Percentiles rank a stretch among this genome's conserved stretches.
Conservation (phyloP, 2,797 vertebrate species). For the Sus cebifrons region DNA sequence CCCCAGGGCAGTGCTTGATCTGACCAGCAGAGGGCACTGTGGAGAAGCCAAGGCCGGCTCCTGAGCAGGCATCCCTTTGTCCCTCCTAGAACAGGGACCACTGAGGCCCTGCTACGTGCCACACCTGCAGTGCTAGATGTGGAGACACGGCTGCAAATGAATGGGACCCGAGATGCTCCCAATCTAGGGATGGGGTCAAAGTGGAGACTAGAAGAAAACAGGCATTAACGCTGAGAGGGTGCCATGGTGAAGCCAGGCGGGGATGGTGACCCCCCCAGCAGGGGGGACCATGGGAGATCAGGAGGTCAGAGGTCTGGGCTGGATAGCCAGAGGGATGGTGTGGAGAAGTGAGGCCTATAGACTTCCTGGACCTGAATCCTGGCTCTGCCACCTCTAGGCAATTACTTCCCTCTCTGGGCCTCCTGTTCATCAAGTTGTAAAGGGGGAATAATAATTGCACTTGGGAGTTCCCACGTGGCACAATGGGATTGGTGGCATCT, state of each 20-base stretch:
- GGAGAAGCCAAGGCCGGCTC: background rate
- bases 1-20: fast-evolving
- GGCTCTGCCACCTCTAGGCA: background rate
- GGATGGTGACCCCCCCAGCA: background rate
- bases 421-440: background rate
- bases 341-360: fast-evolving
- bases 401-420: background rate
- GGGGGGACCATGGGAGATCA: background rate
- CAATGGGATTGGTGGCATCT: too few species aligned
- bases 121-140: background rate
- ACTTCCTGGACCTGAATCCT: background rate
- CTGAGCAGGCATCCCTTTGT: background rate
- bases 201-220: too few species aligned
- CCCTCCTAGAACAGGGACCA: background rate
- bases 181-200: background rate
- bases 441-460: fast-evolving
- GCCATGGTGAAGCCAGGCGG: fast-evolving
- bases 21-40: constrained; percentile 73
- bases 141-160: background rate
- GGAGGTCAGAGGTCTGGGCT: background rate
- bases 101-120: background rate
- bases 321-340: too few species aligned
- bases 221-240: background rate
- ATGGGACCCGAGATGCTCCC: background rate
- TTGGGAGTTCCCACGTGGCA: too few species aligned